These are phyloP conservation scores for Antechinus stuartii DNA, from an alignment of 2,113 vertebrate genomes.

Conservation along the genomic window DNA sequence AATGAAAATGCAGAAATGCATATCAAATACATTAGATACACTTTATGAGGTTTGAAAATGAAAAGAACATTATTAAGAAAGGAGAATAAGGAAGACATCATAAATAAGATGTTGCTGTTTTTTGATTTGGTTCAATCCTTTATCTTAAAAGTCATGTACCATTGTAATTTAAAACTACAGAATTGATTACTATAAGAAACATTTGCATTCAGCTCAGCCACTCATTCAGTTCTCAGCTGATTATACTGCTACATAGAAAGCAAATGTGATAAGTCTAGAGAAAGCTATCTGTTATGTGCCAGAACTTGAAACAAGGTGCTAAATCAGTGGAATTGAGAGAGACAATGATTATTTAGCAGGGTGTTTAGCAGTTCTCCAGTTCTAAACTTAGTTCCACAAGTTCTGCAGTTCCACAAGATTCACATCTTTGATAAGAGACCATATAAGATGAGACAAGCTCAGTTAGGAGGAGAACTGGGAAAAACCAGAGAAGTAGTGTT, in stretches of 20 bases:
- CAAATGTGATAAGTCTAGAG: neutral
- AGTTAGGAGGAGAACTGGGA: no score
- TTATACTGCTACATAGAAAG: neutral
- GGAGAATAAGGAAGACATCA: neutral
- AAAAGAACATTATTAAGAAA: neutral
- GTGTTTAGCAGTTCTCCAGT: no score
- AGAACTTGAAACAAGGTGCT: no score
- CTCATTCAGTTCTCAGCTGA: neutral
- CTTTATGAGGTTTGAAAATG: neutral
- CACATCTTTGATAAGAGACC: no score
- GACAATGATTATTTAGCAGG: no score
- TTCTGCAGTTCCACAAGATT: no score
- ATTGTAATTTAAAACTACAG: neutral
- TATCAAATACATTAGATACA: neutral
- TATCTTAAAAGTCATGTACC: neutral
- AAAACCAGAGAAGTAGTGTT: no score
- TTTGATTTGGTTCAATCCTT: neutral
- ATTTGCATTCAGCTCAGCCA: neutral
- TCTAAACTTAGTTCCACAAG: no score
- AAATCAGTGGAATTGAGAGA: no score
- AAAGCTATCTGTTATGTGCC: neutral
- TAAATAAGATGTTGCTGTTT: neutral
- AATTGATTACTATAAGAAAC: neutral
- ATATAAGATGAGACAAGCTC: no score
- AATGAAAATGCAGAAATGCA: neutral